Evolutionary conservation across 2,888 invertebrate species (phyloP).

Genomic region (Sesamia inferens): DNA sequence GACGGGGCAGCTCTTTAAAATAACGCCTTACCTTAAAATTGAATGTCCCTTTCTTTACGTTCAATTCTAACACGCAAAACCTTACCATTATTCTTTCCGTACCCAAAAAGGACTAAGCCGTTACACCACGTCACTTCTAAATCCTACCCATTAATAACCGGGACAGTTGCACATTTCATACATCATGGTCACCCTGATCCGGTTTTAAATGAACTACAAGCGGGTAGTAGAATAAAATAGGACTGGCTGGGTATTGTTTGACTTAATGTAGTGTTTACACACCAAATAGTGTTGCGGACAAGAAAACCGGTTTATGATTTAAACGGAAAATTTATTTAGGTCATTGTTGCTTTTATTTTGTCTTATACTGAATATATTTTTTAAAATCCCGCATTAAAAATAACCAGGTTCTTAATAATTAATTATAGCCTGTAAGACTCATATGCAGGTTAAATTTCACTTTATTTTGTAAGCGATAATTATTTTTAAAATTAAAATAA

Average conservation of each 20-base stretch:
- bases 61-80: constrained; percentile 8
- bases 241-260: constrained; percentile 67
- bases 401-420: too few species aligned
- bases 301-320: constrained; percentile 44
- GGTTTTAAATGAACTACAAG: constrained; percentile 70
- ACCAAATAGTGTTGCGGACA: constrained; percentile 35
- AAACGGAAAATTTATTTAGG: constrained; percentile 25
- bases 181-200: constrained; percentile 62
- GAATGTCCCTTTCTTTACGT: neutral
- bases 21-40: neutral
- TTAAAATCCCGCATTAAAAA: too few species aligned
- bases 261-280: constrained; percentile 66
- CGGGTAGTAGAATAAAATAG: constrained; percentile 67
- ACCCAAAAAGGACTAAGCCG: constrained; percentile 41
- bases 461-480: too few species aligned
- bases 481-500: too few species aligned
- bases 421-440: too few species aligned
- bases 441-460: too few species aligned
- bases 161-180: constrained; percentile 62
- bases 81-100: constrained; percentile 32
- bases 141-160: constrained; percentile 57
- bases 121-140: constrained; percentile 48
- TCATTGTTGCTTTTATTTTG: neutral
- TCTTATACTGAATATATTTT: neutral
- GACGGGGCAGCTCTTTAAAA: neutral